Evolutionary conservation across 2,888 invertebrate species (phyloP).

Genomic region (Heliconius ethilla): DNA sequence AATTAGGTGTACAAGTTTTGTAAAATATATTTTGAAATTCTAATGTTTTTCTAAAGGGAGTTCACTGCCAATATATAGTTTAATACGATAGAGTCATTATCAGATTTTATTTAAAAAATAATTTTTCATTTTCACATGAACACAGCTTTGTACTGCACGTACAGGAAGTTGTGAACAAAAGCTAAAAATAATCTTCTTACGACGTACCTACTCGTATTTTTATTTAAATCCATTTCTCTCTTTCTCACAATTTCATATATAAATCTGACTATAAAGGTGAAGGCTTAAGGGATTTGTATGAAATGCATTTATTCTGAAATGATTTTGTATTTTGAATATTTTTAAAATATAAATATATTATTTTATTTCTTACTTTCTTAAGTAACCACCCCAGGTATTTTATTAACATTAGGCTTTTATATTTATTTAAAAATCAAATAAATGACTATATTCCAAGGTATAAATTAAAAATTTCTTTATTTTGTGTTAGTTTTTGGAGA

Average conservation of each 20-base stretch:
- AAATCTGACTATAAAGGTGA: neutral
- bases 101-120: no score
- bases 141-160: neutral
- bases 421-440: neutral
- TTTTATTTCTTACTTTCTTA: neutral
- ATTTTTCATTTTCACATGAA: neutral
- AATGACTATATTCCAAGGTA: no score
- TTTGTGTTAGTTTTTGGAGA: no score
- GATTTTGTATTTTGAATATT: neutral
- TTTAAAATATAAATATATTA: neutral
- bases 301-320: neutral
- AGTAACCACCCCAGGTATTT: no score
- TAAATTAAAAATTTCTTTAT: no score
- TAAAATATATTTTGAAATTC: no score
- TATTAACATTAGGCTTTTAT: neutral
- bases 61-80: no score
- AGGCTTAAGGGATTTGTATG: neutral
- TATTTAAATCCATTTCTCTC: constrained; percentile 8
- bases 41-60: no score
- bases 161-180: constrained; percentile 5
- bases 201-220: neutral
- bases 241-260: neutral
- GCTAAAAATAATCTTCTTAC: neutral
- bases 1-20: no score
- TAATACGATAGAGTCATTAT: no score